These are phyloP conservation scores for Physeter macrocephalus DNA, from an alignment of 2,113 vertebrate species.

Conservation along the genomic window DNA sequence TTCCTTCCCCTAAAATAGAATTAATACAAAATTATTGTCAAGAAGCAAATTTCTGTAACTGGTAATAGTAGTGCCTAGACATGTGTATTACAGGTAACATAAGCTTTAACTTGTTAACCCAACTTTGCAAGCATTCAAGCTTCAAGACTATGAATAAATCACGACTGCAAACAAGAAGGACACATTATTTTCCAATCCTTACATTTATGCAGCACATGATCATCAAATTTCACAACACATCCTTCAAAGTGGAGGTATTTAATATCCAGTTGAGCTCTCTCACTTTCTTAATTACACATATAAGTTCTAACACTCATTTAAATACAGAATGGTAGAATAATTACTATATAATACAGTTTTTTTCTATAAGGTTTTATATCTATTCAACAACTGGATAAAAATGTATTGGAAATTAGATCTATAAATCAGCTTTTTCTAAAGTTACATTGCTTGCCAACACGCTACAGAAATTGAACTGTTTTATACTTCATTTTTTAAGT, in stretches of 20 bases:
- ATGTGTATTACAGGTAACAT: not conserved
- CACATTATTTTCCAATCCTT: constrained; percentile 3
- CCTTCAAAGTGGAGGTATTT: not conserved
- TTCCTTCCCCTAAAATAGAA: not conserved
- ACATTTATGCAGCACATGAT: not conserved
- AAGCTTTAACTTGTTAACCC: not conserved
- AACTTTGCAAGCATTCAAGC: not conserved
- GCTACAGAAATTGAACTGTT: not conserved
- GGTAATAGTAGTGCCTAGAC: not conserved
- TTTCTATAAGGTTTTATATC: not conserved
- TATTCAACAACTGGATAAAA: not conserved
- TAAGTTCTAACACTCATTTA: not conserved
- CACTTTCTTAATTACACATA: not conserved
- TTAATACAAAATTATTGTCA: not conserved
- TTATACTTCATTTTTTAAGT: not conserved
- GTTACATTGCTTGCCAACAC: not conserved
- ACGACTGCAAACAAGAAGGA: not conserved
- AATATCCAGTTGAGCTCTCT: not conserved
- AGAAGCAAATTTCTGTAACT: not conserved
- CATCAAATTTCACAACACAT: not conserved
- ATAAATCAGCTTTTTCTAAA: constrained; percentile 8
- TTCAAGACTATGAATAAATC: not conserved
- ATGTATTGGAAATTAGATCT: not conserved
- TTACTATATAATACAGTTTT: not conserved
- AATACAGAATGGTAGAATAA: not conserved